Evolutionary conservation across 2,797 vertebrate genomes (phyloP).

Genomic region (Denticeps clupeoides): DNA sequence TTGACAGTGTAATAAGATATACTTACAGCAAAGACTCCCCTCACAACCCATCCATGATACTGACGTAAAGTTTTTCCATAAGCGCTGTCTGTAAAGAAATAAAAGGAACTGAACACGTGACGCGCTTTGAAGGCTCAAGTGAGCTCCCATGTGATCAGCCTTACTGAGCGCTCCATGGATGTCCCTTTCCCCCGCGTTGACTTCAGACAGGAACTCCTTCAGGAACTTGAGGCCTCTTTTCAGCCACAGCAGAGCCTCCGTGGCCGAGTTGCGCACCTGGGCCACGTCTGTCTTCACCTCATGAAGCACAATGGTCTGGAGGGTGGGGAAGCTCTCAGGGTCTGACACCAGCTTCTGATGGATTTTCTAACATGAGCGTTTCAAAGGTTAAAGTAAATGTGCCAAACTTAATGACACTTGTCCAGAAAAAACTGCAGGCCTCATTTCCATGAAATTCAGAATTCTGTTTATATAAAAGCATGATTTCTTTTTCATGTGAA

Average conservation of each 20-base stretch:
- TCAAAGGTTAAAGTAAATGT: too few relatives aligned
- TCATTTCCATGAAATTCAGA: too few relatives aligned
- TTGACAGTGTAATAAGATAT: too few relatives aligned
- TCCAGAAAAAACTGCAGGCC: too few relatives aligned
- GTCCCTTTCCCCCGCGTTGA: constrained; percentile 76
- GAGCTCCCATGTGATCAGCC: too few relatives aligned
- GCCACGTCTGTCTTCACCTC: constrained; percentile 71
- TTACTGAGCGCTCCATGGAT: constrained; percentile 91
- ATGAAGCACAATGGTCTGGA: constrained; percentile 89
- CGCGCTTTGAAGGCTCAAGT: too few relatives aligned
- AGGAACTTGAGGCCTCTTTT: constrained; percentile 91
- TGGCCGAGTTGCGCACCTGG: constrained; percentile 86
- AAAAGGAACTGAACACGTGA: too few relatives aligned
- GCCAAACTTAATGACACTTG: too few relatives aligned
- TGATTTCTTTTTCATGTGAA: too few relatives aligned
- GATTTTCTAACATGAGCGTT: constrained; percentile 89
- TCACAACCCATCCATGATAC: constrained; percentile 94
- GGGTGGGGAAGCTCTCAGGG: constrained; percentile 72
- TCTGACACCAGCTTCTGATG: constrained; percentile 90
- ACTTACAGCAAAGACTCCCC: constrained; percentile 94
- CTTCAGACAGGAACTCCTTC: constrained; percentile 84
- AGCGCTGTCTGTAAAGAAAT: constrained; percentile 66
- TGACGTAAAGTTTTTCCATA: constrained; percentile 89
- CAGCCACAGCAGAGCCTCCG: constrained; percentile 92
- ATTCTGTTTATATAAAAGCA: too few relatives aligned